Evolutionary conservation across 2,797 vertebrate species (phyloP), one percentile per base, ranked within the genome.

Genomic region (Pangasius sanitwongsei): DNA sequence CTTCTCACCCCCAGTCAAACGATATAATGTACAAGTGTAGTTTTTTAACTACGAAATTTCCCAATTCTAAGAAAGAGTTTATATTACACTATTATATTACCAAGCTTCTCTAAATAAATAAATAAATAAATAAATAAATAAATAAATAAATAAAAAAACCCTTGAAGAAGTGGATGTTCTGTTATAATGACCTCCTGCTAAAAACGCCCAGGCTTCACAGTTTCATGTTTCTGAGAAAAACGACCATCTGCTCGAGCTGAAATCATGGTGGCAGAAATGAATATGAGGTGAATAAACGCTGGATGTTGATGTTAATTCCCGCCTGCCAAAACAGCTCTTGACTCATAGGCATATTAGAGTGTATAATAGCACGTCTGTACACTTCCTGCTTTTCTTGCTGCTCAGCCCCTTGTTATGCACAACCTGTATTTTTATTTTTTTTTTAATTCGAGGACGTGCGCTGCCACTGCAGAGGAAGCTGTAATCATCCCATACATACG

Each of bases 311-410:
- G 86, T 67, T 88, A 89, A 89, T 91, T 89, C 87, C 83, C 59
- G 53, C 74, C 61, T 91, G 88, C 87, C 88, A 83, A 70, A 77
- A 80, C 80, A 84, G 25, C 87, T 70, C 85, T 90, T 89, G 87
- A 88, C 81, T 88, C 61, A 53, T 37, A 75, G 75, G 48, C 59
- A 15, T 86, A 50, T 78, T 84, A 59, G 83, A 87, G 86, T 67
- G 37, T 81, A 78, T 89, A 89, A 90, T 87, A 81, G 78, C 89
- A 91, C 3, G 81, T 69, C 48, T 87, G 86, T n/a, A 25, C 50
- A 50, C 44, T 55, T 69, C 61, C 86, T 67, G 44, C 28, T 67
- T 80, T 34, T 87, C 50, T 87, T 67, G 16, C 70, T 53, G 61
- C 18, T 48, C 53, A 15, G 50, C 80, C 65, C 57, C 69, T 80